A percentile compares a stretch with the other conserved stretches of the same genome.
Evolutionary conservation across 2,113 vertebrate genomes (phyloP).

Genomic region (Ciconia stormi): DNA sequence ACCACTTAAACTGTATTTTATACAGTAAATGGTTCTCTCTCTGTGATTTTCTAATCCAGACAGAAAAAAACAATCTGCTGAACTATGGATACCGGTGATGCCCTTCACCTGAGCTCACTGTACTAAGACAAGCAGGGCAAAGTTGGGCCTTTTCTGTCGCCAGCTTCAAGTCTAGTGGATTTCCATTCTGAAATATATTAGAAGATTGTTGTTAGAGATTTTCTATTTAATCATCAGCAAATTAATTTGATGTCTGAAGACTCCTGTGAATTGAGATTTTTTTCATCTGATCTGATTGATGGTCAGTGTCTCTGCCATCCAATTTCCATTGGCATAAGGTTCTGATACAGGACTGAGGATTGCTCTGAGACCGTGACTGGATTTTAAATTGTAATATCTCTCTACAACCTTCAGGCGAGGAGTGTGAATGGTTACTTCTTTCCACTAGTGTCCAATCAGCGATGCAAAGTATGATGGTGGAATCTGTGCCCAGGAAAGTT

Average conservation of each 20-base stretch:
- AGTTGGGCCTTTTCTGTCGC: not conserved
- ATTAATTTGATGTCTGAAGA: not conserved
- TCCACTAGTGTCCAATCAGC: not conserved
- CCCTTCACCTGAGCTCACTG: not conserved
- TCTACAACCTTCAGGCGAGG: not conserved
- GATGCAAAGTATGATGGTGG: not conserved
- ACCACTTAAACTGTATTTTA: not conserved
- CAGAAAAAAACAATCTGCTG: not conserved
- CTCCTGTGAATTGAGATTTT: not conserved
- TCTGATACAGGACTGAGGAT: not conserved
- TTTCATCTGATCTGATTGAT: not conserved
- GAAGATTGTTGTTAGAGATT: not conserved
- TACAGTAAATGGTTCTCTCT: not conserved
- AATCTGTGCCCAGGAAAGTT: not conserved
- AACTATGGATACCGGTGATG: fast-evolving
- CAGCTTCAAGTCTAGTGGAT: not conserved
- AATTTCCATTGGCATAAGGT: not conserved
- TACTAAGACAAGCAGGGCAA: not conserved
- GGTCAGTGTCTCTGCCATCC: not conserved
- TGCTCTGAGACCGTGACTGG: not conserved
- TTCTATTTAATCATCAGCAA: not conserved
- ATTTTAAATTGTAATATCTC: not conserved
- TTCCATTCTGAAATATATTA: not conserved
- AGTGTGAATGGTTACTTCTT: not conserved
- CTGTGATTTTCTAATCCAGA: not conserved